These are phyloP conservation scores for Tyria jacobaeae DNA, from an alignment of 2,888 invertebrate genomes.

Conservation along the genomic window DNA sequence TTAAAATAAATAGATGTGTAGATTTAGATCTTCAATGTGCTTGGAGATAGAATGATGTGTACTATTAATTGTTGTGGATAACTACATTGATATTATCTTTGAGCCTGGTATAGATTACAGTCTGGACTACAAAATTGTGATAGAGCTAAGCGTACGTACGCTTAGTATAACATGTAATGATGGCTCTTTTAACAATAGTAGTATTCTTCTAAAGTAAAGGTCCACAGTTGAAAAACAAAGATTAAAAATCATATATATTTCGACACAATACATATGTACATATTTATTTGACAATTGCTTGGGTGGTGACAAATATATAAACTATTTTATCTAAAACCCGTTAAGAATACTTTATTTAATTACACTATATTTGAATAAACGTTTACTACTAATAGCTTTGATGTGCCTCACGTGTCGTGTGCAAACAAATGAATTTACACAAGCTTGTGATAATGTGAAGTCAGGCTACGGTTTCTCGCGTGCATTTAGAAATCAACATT, in stretches of 20 bases:
- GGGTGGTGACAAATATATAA: neutral
- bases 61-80: constrained; percentile 33
- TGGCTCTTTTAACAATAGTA: neutral
- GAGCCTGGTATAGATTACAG: constrained; percentile 6
- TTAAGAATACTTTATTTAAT: neutral
- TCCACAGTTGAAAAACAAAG: no score
- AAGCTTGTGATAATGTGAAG: neutral
- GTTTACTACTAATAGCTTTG: neutral
- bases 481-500: neutral
- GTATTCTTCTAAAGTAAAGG: neutral
- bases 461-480: neutral
- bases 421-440: constrained; percentile 1
- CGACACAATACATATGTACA: no score
- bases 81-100: constrained; percentile 29
- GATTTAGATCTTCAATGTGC: constrained; percentile 42
- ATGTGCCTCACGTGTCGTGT: neutral
- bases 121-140: neutral
- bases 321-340: neutral
- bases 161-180: neutral
- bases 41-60: constrained; percentile 33
- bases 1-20: constrained; percentile 35
- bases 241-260: no score
- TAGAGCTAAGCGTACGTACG: neutral
- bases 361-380: constrained; percentile 1
- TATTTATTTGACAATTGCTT: neutral